Evolutionary conservation across 1,140 invertebrate species (phyloP), one percentile per base, ranked within the genome.

Genomic region (Grapholita molesta): DNA sequence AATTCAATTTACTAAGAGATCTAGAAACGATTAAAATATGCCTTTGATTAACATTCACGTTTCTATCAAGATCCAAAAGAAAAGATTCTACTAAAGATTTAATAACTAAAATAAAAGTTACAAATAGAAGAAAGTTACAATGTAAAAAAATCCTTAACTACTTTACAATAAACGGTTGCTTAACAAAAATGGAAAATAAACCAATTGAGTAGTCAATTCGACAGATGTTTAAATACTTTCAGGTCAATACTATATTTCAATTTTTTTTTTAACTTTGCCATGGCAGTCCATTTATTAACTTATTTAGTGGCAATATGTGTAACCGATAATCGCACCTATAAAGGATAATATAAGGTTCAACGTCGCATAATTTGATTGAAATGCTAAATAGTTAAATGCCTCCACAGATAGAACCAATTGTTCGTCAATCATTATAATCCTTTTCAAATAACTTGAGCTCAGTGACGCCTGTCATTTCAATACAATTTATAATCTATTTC

Each of bases 1-100:
- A 84, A 85, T 79, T 79, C 84, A 85, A 81, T 75, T 77, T 70
- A 79, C 65, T 74, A 65, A 69, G 73, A 77, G 74, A 78, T 76
- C 72, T 76, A 74, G 77, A 74, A 73, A 67, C 33, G 66, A 64
- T 70, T 35, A 71, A 68, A 65, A 68, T 75, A 74, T 48, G 67
- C 25, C 30, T 72, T 71, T 66, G 73, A 75, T 77, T 77, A 77
- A 66, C 68, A 74, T 70, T 76, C 71, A 74, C 48, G 68, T 70
- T 71, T 73, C 69, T 53, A 73, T 72, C 64, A 76, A 76, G 73
- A 78, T 65, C 66, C 71, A 70, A 69, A 53, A 72, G 68, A 64
- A 74, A 71, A 74, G 66, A 78, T 79, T 78, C 67, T 71, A 81
- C 76, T 82, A 80, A 70, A 65, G 76, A 72, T 78, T 84, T 83